Percentiles rank a stretch among this genome's conserved stretches.
Evolutionary conservation across 2,888 invertebrate species (phyloP).

Genomic region (Lasioglossum villosulum): DNA sequence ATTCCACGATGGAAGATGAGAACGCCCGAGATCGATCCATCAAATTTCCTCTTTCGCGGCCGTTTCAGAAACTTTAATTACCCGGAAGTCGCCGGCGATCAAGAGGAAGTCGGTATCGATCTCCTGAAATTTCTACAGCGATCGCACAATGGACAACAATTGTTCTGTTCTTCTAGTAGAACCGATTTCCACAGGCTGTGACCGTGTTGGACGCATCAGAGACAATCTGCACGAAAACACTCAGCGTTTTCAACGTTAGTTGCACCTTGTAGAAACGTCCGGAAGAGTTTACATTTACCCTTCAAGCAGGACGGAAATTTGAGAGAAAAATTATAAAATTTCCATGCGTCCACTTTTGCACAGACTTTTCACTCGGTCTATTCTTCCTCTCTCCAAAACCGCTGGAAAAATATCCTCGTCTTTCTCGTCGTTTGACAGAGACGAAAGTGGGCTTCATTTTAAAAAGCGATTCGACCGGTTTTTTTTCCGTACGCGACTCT

Average conservation of each 20-base stretch:
- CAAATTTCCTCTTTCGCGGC: slow-evolving; percentile 21
- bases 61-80: slow-evolving; percentile 21
- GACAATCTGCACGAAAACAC: background rate
- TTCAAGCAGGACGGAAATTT: too few species aligned
- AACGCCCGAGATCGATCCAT: background rate
- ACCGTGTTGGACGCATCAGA: background rate
- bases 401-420: background rate
- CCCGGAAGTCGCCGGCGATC: slow-evolving; percentile 7
- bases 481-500: background rate
- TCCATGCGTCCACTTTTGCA: too few species aligned
- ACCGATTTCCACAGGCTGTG: background rate
- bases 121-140: background rate
- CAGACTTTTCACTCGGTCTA: background rate
- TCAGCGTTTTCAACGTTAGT: background rate
- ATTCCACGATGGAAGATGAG: background rate
- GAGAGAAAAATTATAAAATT: too few species aligned
- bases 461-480: background rate
- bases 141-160: background rate
- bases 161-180: background rate
- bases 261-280: background rate
- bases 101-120: slow-evolving; percentile 1
- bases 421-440: background rate
- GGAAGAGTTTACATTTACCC: background rate
- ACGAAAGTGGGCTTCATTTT: background rate
- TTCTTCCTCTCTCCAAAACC: background rate